Percentiles rank a stretch among this genome's conserved stretches.
Evolutionary conservation across 92 coral and sea anemone genomes (phyloP).

Genomic region (Paramuricea clavata): DNA sequence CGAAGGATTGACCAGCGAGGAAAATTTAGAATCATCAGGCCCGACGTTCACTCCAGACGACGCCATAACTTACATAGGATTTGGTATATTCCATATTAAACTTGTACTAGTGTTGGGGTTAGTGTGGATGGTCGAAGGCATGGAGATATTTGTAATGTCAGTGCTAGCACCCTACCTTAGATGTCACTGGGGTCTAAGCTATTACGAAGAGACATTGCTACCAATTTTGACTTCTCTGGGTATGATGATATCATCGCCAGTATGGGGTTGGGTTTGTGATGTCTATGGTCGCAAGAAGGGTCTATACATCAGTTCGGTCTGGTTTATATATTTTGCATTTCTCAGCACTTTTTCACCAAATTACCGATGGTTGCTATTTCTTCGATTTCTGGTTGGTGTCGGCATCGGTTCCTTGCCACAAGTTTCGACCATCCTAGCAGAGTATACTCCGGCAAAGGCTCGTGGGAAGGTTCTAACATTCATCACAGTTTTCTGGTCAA

Average conservation of each 20-base stretch:
- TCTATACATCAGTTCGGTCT: constrained; percentile 62
- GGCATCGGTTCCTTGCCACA: constrained; percentile 72
- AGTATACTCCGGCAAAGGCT: constrained; percentile 41
- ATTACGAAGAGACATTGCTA: constrained; percentile 58
- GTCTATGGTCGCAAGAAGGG: constrained; percentile 71
- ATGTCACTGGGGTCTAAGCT: constrained; percentile 68
- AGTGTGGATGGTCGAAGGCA: constrained; percentile 71
- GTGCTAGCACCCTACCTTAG: constrained; percentile 69
- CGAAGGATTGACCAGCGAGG: background rate
- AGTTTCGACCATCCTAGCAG: constrained; percentile 45
- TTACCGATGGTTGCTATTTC: constrained; percentile 59
- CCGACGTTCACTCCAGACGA: constrained; percentile 70
- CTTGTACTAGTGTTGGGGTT: constrained; percentile 69
- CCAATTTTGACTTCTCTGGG: constrained; percentile 63
- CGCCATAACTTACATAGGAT: constrained; percentile 70
- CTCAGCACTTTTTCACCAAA: constrained; percentile 74
- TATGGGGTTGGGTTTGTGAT: constrained; percentile 76
- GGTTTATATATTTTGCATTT: constrained; percentile 74
- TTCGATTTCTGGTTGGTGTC: constrained; percentile 71
- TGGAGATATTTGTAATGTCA: constrained; percentile 73
- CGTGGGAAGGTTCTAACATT: constrained; percentile 50
- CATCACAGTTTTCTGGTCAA: constrained; percentile 55
- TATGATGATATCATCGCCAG: constrained; percentile 63
- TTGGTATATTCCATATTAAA: constrained; percentile 68
- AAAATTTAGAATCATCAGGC: constrained; percentile 41